Percentiles rank a stretch among this genome's conserved stretches.
Conservation (phyloP, 1,140 invertebrate genomes). For the Drosophila pandora region DNA sequence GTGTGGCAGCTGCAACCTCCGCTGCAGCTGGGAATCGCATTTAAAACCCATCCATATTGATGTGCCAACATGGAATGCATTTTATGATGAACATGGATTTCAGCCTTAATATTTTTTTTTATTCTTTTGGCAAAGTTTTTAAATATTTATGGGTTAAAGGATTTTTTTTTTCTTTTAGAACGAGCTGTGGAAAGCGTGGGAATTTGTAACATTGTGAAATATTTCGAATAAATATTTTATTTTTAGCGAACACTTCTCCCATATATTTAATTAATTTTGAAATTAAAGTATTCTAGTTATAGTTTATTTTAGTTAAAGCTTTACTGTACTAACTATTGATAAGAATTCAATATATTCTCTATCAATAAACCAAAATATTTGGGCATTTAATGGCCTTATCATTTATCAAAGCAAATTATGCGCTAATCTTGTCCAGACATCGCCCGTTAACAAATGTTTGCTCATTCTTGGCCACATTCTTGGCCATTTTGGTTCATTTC, state of each 20-base stretch:
- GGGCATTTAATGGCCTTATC: constrained; percentile 18
- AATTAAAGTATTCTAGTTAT: background rate
- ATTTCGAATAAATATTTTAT: background rate
- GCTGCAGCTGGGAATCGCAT: constrained; percentile 13
- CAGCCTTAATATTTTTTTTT: constrained; percentile 4
- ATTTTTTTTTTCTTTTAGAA: background rate
- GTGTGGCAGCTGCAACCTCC: constrained; percentile 30
- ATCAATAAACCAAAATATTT: background rate
- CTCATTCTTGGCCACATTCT: constrained; percentile 1
- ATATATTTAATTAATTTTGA: background rate
- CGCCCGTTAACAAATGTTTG: constrained; percentile 48
- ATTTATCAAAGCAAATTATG: constrained; percentile 25
- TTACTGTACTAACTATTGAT: background rate
- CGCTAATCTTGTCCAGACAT: constrained; percentile 59
- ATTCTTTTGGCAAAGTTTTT: background rate
- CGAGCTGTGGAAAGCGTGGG: constrained; percentile 13
- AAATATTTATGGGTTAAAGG: constrained; percentile 25
- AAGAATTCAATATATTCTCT: background rate
- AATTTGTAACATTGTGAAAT: constrained; percentile 11
- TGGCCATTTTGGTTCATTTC: constrained; percentile 1
- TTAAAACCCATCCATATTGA: constrained; percentile 50
- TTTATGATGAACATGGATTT: constrained; percentile 61
- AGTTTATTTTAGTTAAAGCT: too few relatives aligned
- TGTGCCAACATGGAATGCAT: constrained; percentile 57
- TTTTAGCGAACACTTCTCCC: background rate